Base-by-base conservation (phyloP, 1,140 invertebrate genomes). In the Diabrotica virgifera region DNA sequence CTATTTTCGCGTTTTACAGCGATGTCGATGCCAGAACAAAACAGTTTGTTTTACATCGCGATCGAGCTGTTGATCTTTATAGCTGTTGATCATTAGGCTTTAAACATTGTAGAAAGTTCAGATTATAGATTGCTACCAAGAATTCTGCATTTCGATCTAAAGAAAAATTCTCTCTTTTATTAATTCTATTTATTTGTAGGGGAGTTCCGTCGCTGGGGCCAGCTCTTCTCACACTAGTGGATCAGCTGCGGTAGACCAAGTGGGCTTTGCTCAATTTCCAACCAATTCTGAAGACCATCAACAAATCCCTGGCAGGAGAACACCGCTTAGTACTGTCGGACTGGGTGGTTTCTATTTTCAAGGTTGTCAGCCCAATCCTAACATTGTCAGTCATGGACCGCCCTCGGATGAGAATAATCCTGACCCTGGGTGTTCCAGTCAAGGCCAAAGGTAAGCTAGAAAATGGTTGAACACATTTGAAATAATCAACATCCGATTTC, bases 321-420 rank as follows among this genome's bases (percentile, higher is more conserved):
- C 91, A 63, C 91, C 91, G 13, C 76, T 93, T 56, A 89, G 91
- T 6, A 86, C 90, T n/a, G 90, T 93, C 5, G 90, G 90, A 10
- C 81, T 93, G 6, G 89, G 90, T 14, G 90, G 90, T 11, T 92
- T 91, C 78, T 92, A 92, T 78, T 86, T 85, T 72, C 84, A 87
- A 75, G 81, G 83, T 60, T 73, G 76, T 13, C 82, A 69, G 77
- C 83, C 65, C 68, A 80, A 74, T 74, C 83, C 65, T 68, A 80
- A 74, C 74, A 77, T 76, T 11, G 70, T 68, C 13, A 67, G 72
- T 10, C 80, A 82, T 70, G 83, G 82, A 70, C 82, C 82, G 54
- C 85, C 87, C 10, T 88, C 88, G 5, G 90, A 93, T 76, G 90
- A 93, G 79, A 93, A 92, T 75, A 87, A 89, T 72, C 90, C 90